These are phyloP conservation scores for Lytechinus variegatus DNA, from an alignment of 35 echinoderm and acorn worm genomes.

Conservation along the genomic window DNA sequence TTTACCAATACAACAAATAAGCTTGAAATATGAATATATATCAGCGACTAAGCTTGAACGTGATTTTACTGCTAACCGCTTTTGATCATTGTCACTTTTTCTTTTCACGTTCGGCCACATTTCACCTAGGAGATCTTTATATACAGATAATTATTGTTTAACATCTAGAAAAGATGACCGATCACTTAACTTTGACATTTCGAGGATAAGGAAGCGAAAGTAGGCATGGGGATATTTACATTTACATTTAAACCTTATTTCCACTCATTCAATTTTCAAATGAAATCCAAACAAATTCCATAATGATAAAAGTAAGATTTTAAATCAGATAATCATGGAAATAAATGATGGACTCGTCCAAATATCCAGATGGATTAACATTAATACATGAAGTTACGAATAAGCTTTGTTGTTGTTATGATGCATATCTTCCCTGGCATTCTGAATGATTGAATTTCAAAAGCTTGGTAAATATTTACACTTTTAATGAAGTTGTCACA, in stretches of 20 bases:
- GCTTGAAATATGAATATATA: no score
- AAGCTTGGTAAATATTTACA: background rate
- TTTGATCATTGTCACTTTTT: background rate
- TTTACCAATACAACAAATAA: no score
- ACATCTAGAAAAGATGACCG: background rate
- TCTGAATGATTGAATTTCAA: background rate
- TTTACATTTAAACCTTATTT: background rate
- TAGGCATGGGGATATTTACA: background rate
- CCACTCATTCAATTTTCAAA: background rate
- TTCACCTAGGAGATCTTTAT: background rate
- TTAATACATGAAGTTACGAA: background rate
- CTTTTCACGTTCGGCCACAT: background rate
- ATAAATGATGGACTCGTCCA: background rate
- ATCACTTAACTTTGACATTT: background rate
- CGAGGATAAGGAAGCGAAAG: background rate
- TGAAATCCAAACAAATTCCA: background rate
- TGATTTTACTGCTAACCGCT: no score
- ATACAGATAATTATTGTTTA: background rate
- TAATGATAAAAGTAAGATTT: background rate
- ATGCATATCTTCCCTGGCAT: background rate
- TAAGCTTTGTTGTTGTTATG: background rate
- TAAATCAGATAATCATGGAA: background rate
- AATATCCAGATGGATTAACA: background rate
- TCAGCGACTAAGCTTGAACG: no score
- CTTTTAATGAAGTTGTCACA: background rate